Base-by-base conservation (phyloP, 2,888 invertebrate genomes). In the Drosophila bunnanda region DNA sequence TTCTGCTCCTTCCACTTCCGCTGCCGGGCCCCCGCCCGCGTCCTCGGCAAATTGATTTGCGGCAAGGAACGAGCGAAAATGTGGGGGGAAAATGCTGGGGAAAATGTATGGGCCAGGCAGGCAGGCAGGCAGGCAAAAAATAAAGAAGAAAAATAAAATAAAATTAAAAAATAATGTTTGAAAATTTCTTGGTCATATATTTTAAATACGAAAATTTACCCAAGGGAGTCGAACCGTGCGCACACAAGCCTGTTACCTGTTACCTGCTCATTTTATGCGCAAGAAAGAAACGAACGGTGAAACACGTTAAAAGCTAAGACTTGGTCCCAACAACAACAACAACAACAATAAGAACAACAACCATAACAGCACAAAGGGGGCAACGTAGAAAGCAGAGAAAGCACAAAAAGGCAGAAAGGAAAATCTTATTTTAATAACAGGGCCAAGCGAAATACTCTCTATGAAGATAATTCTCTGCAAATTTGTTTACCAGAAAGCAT, bases 231-330 rank as follows among this genome's bases (percentile, higher is more conserved):
- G 77, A 79, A 64, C 75, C 72, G 61, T 76, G 50, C 70, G 15
- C 53, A 56, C 54, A 52, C 28, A 36, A 39, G 46, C 46, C 50
- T 5, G 32, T 32, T 50, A 32, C 50, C 50, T 32, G 20, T 44
- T 15, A 22, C 22, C 22, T 22, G 22, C 71, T 87, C 82, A 81
- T 76, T 87, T 82, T 68, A 87, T 84, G 84, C 78, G 82, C 67
- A 81, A 82, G 25, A 79, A 79, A 77, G 80, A 84, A 84, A 66
- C 82, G 82, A 87, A 87, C 85, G 82, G 84, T 79, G 81, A 87
- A 82, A 76, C 84, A 86, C 88, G 82, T 82, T 87, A 87, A 83
- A 84, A 83, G 88, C 88, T 82, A 87, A 82, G 85, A 79, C 82
- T 72, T 64, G 68, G 74, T 41, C 73, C 64, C 70, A 68, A 57